phyloP scores from a whole-genome alignment of 2,888 invertebrate species.

The Eudasyphora cyanicolor region DNA sequence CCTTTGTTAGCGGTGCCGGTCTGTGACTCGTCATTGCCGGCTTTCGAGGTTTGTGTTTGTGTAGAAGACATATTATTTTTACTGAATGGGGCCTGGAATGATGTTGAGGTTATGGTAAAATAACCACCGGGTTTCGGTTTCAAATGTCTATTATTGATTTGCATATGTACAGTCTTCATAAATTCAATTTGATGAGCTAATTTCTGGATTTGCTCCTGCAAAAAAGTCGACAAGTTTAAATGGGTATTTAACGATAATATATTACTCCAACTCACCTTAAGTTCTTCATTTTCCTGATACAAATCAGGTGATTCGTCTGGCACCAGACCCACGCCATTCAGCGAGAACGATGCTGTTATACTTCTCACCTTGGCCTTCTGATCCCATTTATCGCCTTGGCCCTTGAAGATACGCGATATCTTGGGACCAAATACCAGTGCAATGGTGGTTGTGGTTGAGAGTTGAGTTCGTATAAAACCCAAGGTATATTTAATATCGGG shows the following conservation, averaged over 20 bases:
- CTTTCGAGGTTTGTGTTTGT: conserved; percentile 78
- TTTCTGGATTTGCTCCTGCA: conserved; percentile 93
- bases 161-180: conserved; percentile 97
- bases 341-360: conserved; percentile 91
- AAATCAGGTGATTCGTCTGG: conserved; percentile 92
- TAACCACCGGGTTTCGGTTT: conserved; percentile 91
- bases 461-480: conserved; percentile 94
- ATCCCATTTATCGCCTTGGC: conserved; percentile 95
- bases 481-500: conserved; percentile 96
- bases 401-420: conserved; percentile 90
- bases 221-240: conserved; percentile 13
- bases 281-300: conserved; percentile 94
- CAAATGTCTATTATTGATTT: conserved; percentile 93
- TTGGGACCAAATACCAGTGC: conserved; percentile 80
- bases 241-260: not conserved
- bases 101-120: conserved; percentile 84
- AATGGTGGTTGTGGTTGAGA: conserved; percentile 90
- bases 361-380: conserved; percentile 90
- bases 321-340: conserved; percentile 92
- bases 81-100: conserved; percentile 80
- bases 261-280: conserved; percentile 84
- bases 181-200: conserved; percentile 95
- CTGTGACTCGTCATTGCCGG: conserved; percentile 72
- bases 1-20: conserved; percentile 74
- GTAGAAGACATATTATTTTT: conserved; percentile 77